These are phyloP conservation scores for Chelidonichthys spinosus DNA, from an alignment of 2,797 vertebrate genomes.

Conservation along the genomic window DNA sequence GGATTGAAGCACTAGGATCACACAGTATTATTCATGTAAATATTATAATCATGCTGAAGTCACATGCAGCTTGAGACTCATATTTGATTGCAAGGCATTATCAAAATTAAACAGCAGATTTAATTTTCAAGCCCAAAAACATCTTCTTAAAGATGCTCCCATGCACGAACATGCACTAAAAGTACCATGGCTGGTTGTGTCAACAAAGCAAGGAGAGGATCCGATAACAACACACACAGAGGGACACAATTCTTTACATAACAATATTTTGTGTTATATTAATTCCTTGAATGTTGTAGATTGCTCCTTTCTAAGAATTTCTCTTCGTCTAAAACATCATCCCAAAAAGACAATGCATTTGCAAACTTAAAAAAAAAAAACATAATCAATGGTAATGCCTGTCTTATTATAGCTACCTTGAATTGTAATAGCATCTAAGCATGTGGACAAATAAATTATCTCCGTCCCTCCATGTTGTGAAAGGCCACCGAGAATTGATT, in stretches of 20 bases:
- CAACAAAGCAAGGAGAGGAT: too few species aligned
- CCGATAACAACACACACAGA: too few species aligned
- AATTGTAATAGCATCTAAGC: slow-evolving; percentile 16
- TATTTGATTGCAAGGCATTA: neutral
- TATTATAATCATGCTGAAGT: neutral
- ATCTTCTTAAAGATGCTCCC: too few species aligned
- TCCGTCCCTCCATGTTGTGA: slow-evolving; percentile 28
- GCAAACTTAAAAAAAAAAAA: neutral
- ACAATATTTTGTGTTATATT: too few species aligned
- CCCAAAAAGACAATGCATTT: neutral
- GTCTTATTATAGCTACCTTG: slow-evolving; percentile 17
- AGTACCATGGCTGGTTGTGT: too few species aligned
- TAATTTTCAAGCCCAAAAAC: neutral
- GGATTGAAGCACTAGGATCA: neutral
- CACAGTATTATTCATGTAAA: neutral
- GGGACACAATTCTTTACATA: too few species aligned
- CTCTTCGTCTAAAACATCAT: neutral
- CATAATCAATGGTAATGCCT: neutral
- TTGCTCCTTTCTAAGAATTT: neutral
- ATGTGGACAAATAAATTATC: slow-evolving; percentile 53
- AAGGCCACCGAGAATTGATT: slow-evolving; percentile 61
- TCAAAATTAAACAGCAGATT: neutral
- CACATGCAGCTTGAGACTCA: neutral
- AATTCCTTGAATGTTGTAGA: too few species aligned
- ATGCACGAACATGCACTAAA: too few species aligned